A percentile compares a stretch with the other conserved stretches of the same genome.
phyloP scores from a whole-genome alignment of 2,797 vertebrate species.

The Hirundo rustica region DNA sequence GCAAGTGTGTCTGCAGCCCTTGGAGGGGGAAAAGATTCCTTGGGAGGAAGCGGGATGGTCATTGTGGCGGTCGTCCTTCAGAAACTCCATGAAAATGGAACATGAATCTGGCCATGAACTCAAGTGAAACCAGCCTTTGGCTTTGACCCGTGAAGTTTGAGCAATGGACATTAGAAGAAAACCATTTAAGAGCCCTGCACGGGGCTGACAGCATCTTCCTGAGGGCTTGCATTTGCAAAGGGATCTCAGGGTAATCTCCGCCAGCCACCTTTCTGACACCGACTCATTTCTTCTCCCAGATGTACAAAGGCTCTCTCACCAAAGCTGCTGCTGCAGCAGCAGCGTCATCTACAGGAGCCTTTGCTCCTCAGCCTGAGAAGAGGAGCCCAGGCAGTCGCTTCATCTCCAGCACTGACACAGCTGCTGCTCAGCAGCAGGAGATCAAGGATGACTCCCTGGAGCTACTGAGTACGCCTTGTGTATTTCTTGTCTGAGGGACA shows the following conservation, averaged over 20 bases:
- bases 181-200: neutral
- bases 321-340: slow-evolving; percentile 81
- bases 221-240: neutral
- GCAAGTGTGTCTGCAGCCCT: neutral
- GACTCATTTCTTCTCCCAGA: slow-evolving; percentile 70
- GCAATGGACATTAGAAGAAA: neutral
- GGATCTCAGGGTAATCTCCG: neutral
- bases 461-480: slow-evolving; percentile 85
- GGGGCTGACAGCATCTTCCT: neutral
- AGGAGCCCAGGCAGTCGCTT: accelerated
- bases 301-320: slow-evolving; percentile 90
- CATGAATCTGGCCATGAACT: neutral
- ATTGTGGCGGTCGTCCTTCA: neutral
- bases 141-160: neutral
- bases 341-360: slow-evolving; percentile 85
- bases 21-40: neutral
- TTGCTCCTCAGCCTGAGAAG: slow-evolving; percentile 87
- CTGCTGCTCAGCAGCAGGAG: neutral
- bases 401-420: neutral
- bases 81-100: neutral
- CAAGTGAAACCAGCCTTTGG: neutral
- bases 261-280: neutral
- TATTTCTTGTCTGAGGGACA: neutral
- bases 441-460: slow-evolving; percentile 83
- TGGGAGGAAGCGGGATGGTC: neutral